Conservation (phyloP, 2,797 vertebrate species). For the Peromyscus aztecus region DNA sequence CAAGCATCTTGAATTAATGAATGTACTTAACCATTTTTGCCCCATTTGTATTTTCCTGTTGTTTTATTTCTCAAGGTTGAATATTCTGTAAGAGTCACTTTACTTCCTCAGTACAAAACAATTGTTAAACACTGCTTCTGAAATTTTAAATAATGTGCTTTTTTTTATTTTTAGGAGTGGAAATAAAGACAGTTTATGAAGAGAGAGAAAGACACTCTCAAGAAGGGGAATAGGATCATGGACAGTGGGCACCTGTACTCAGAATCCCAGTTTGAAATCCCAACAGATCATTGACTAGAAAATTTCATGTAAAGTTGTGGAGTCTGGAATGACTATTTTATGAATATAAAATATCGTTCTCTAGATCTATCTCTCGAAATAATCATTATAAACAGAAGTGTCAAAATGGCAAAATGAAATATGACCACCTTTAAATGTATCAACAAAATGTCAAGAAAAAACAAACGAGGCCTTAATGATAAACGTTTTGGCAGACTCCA, state of each 20-base stretch:
- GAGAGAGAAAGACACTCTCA: neutral
- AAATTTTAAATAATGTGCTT: neutral
- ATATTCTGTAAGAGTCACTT: neutral
- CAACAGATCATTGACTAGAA: neutral
- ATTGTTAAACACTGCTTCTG: neutral
- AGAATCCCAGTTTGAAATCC: neutral
- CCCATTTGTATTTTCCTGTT: conserved; percentile 10
- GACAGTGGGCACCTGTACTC: neutral
- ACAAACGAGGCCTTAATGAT: neutral
- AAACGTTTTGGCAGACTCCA: neutral
- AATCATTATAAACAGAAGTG: neutral
- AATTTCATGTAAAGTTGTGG: conserved; percentile 1
- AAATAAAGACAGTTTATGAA: neutral
- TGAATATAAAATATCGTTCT: neutral
- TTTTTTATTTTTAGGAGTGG: neutral
- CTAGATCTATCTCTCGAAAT: neutral
- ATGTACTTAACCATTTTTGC: neutral
- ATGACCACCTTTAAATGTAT: neutral
- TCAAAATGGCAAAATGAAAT: conserved; percentile 7
- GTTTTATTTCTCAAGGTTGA: neutral
- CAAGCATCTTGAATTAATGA: conserved; percentile 18
- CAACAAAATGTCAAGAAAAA: conserved; percentile 12
- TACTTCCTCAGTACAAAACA: neutral
- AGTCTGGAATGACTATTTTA: neutral
- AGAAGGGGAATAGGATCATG: neutral